A percentile compares a stretch with the other conserved stretches of the same genome.
phyloP scores from a whole-genome alignment of 2,888 invertebrate genomes.

The Macroteleia sp. region DNA sequence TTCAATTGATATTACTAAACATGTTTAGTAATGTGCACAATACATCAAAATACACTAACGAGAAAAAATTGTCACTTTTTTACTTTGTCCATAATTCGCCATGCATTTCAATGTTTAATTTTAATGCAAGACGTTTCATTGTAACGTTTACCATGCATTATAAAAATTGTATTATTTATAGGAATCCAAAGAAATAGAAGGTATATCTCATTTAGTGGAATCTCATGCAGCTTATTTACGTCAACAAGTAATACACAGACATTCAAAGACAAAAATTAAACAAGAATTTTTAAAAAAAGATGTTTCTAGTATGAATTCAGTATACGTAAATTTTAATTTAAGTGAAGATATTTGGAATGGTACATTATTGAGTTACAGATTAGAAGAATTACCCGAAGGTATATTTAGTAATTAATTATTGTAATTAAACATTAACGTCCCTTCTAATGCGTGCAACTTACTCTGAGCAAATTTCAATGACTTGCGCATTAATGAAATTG shows the following conservation, averaged over 20 bases:
- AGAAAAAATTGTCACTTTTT: no score
- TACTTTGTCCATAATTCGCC: no score
- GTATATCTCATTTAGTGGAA: slow-evolving; percentile 75
- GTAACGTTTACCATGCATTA: no score
- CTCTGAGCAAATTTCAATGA: slow-evolving; percentile 32
- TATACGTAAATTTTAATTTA: slow-evolving; percentile 67
- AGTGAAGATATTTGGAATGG: slow-evolving; percentile 54
- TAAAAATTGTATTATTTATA: slow-evolving; percentile 19
- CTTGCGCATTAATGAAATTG: slow-evolving; percentile 2
- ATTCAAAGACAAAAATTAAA: slow-evolving; percentile 71
- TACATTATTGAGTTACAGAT: slow-evolving; percentile 68
- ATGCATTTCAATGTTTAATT: no score
- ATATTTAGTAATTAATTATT: slow-evolving; percentile 24
- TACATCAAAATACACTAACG: no score
- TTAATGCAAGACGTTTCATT: no score
- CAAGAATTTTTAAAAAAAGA: slow-evolving; percentile 30
- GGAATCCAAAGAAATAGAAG: slow-evolving; percentile 73
- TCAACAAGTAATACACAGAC: slow-evolving; percentile 76
- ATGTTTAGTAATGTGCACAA: no score
- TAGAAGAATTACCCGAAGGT: slow-evolving; percentile 76
- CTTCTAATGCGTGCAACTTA: slow-evolving; percentile 20
- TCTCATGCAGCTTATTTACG: slow-evolving; percentile 77
- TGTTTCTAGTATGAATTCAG: slow-evolving; percentile 69
- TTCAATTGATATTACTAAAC: no score
- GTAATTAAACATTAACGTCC: slow-evolving; percentile 39